phyloP scores from a whole-genome alignment of 2,113 vertebrate species.

The Anser cygnoides region DNA sequence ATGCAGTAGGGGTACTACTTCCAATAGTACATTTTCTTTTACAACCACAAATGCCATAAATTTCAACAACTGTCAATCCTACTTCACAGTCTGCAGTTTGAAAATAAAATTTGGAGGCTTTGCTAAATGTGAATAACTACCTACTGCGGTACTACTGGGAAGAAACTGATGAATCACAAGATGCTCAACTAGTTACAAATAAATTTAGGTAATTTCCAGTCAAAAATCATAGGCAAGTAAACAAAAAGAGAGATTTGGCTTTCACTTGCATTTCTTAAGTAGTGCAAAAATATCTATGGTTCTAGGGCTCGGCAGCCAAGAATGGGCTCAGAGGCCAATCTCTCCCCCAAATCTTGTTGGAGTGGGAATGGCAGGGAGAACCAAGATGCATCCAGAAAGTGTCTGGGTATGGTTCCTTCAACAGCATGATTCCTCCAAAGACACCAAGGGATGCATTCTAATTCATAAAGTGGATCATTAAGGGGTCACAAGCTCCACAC shows the following conservation, averaged over 20 bases:
- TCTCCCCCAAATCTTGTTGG: not conserved
- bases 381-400: not conserved
- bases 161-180: constrained; percentile 49
- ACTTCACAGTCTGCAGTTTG: constrained; percentile 25
- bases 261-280: not conserved
- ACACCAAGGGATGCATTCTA: not conserved
- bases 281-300: not conserved
- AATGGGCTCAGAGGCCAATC: fast-evolving
- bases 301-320: not conserved
- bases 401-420: not conserved
- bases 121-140: constrained; percentile 42
- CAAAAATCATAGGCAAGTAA: not conserved
- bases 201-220: constrained; percentile 28
- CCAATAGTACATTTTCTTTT: constrained; percentile 1
- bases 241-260: not conserved
- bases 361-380: not conserved
- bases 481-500: not conserved
- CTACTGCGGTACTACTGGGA: constrained; percentile 4
- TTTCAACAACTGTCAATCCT: constrained; percentile 51
- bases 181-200: constrained; percentile 4
- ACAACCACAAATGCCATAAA: constrained; percentile 11
- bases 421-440: not conserved
- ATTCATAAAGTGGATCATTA: not conserved
- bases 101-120: constrained; percentile 49
- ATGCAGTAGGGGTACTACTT: not conserved